Evolutionary conservation across 2,888 invertebrate species (phyloP), one percentile per base, ranked within the genome.

Genomic region (Drosophila flavopinicola): DNA sequence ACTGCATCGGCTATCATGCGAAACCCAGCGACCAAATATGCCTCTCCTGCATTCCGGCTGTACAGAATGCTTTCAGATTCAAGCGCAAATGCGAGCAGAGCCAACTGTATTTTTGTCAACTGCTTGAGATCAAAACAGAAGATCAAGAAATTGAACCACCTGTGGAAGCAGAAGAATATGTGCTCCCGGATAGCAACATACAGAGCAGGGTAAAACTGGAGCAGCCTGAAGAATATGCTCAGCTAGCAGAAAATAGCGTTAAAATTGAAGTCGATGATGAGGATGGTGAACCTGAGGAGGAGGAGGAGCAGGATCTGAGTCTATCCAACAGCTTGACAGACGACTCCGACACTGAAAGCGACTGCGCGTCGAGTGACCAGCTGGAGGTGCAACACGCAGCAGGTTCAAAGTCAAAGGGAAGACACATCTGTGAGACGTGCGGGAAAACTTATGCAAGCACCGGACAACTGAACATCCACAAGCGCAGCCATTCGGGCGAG

Each of bases 1-100:
- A 57, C n/a, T 27, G 37, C 17, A 25, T 63, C 17, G 30, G 30
- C 23, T 57, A 23, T 15, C 39, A 30, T 10, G 49, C 53, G 1
- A 37, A 53, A 6, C 35, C 15, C 24, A 24, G 25, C 59, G 29
- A 67, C 9, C 49, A 68, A 20, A 61, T 76, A 5, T 79, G 75
- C 6, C 38, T 41, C 7, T 6, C 37, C 4, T 79, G 75, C 17
- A 35, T 72, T 6, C 25, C 49, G 7, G 68, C 38, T 3, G 42
- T 72, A 0, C 29, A 64, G 27, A 71, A 44, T 49, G 75, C 75
- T 1, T 66, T 42, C 10, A 24, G 39, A 11, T 73, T 76, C 2
- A 75, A 66, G 42, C 15, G 38, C 3, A 58, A 51, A 30, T 76
- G 61, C 7, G 61, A 66, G 15, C 15, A 41, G 23, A 61, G 66